Evolutionary conservation across 2,113 vertebrate species (phyloP), one percentile per base, ranked within the genome.

Genomic region (Hemiscyllium ocellatum): DNA sequence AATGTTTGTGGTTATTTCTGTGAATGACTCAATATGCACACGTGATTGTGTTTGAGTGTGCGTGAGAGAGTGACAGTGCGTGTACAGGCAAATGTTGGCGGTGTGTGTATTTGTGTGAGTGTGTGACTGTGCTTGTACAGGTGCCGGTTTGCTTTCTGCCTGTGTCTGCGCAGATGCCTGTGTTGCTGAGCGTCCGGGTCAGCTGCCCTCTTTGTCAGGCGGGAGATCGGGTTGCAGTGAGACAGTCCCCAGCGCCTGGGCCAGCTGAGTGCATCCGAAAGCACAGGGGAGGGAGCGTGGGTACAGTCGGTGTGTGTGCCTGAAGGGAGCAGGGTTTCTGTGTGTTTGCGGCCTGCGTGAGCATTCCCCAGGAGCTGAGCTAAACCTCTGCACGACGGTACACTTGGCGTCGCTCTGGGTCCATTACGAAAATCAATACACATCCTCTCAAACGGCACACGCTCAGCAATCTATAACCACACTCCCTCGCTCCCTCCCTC

Each of bases 401-500:
- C 93, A 42, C n/a, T 56, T 89, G 93, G 26, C 93, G 68, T 68
- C 65, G 47, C 42, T n/a, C n/a, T 42, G 7, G 24, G 2, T 72
- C 68, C 68, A 95, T 95, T 95, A 72, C 68, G 22, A 95, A 72
- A 95, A 95, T 95, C 93, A 95, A 95, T 95, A 68, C 37, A 12
- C 42, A 72, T 3, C 22, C 12, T 70, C 68, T 5, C 37, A 26
- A 26, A 15, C 22, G 93, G 42, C 66, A 70, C 37, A 72, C 37
- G 3, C 70, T 0, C 42, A 37, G 3, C 24, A 37, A 20, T 12
- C 12, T 1, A 15, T 6, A 47, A 50, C 76, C 69, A 61, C 61
- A 80, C 52, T 68, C 61, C 52, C 80, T 94, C 70, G 86, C 96
- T 95, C 86, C 95, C 95, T 78, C 96, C 96, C 89, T 85, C 83